phyloP scores from a whole-genome alignment of 1,140 invertebrate genomes.

The Trichonephila clavipes region DNA sequence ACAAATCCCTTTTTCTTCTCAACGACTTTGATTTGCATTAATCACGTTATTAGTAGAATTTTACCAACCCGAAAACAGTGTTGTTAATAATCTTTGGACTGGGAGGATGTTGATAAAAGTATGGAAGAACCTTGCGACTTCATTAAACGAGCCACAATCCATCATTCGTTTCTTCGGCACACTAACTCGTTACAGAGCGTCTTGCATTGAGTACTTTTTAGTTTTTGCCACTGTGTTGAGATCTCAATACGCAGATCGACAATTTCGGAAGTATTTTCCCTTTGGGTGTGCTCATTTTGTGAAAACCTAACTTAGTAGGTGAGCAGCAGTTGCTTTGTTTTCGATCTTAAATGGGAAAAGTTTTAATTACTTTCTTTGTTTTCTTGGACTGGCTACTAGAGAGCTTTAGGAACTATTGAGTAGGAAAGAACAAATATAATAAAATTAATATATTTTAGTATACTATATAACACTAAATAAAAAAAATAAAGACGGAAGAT shows the following conservation, averaged over 20 bases:
- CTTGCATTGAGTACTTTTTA: not conserved
- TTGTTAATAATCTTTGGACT: not conserved
- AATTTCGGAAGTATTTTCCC: constrained; percentile 17
- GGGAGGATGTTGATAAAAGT: not conserved
- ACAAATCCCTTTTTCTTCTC: constrained; percentile 56
- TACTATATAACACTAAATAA: no score
- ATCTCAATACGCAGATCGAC: constrained; percentile 1
- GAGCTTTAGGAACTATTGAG: not conserved
- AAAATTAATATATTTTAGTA: no score
- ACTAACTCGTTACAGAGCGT: not conserved
- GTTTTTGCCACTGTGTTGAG: constrained; percentile 39
- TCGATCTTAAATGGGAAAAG: not conserved
- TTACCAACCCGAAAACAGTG: constrained; percentile 38
- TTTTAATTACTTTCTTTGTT: not conserved
- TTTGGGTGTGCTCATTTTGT: not conserved
- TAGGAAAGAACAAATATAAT: no score
- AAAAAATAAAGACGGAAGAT: no score
- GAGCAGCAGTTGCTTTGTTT: constrained; percentile 17
- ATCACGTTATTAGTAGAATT: constrained; percentile 67
- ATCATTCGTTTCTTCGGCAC: constrained; percentile 27
- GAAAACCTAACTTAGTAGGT: not conserved
- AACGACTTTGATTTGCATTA: constrained; percentile 72
- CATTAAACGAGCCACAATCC: constrained; percentile 46
- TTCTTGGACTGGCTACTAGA: not conserved
- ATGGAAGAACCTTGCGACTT: constrained; percentile 1